Base-by-base conservation (phyloP, 2,797 vertebrate genomes). In the Aphelocoma californica region DNA sequence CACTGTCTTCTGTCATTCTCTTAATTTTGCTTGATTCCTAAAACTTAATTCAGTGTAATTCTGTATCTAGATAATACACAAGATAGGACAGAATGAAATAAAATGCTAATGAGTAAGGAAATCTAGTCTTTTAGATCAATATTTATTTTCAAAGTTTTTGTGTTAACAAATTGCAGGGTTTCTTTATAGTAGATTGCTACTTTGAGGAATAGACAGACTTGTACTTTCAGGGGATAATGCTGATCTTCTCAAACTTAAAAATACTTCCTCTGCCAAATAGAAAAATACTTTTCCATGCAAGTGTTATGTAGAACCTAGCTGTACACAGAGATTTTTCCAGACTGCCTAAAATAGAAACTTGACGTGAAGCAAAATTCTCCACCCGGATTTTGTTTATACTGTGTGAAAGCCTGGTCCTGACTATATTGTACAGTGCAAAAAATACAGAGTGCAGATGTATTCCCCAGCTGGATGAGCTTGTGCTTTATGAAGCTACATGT, bases 301-400 rank as follows among this genome's bases (percentile, higher is more conserved):
- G 74, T 50, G 50, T 70, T 85, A 12, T 16, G 42, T 75, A 81
- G 83, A 90, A 48, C 34, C 18, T 86, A 61, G 36, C 65, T 69
- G 38, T 84, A 69, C 42, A 42, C 28, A 32, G 73, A 66, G 57
- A 84, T 84, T 94, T 95, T 95, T 93, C 62, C 70, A 81, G 70
- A 34, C 25, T 83, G 40, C 75, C 48, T 88, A 57, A 93, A 91
- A 87, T 65, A 92, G 84, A 61, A 92, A 62, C 47, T 72, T 87
- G 69, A 81, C 1, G 5, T 42, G 79, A 80, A 87, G 62, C 34
- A 83, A 70, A 84, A 70, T 81, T 88, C 83, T 87, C 48, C 56
- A 71, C 72, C n/a, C 18, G 14, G 65, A 31, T 88, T 62, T 91
- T 84, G 72, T 90, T 95, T 89, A 71, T 72, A 45, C 48, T 77